Percentiles rank a stretch among this genome's conserved stretches.
Evolutionary conservation across 2,797 vertebrate genomes (phyloP).

Genomic region (Capromys pilorides): DNA sequence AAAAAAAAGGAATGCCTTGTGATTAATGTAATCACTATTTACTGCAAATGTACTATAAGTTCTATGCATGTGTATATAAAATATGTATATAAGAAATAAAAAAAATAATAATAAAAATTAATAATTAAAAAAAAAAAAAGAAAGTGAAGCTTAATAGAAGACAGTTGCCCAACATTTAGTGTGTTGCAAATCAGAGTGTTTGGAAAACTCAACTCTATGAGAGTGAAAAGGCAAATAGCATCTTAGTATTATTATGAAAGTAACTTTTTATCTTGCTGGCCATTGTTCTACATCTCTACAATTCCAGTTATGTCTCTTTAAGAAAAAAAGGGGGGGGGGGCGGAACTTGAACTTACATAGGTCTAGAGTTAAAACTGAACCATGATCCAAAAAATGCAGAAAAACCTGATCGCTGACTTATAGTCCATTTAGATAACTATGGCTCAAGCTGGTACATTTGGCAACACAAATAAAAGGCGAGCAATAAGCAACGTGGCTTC

Average conservation of each 20-base stretch:
- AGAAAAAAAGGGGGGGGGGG: neutral
- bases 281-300: neutral
- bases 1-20: too few species aligned
- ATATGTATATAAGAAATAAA: too few species aligned
- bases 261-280: slow-evolving; percentile 1
- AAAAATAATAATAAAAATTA: too few species aligned
- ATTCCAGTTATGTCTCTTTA: neutral
- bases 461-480: neutral
- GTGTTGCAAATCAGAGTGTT: slow-evolving; percentile 21
- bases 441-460: neutral
- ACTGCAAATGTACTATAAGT: too few species aligned
- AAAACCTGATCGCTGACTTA: neutral
- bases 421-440: neutral
- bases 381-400: neutral
- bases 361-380: slow-evolving; percentile 27
- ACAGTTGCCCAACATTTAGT: slow-evolving; percentile 36
- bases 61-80: too few species aligned
- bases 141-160: slow-evolving; percentile 63
- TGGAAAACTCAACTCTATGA: neutral
- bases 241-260: neutral
- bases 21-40: too few species aligned
- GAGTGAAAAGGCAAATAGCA: slow-evolving; percentile 35
- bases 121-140: too few species aligned
- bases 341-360: neutral
- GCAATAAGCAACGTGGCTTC: neutral